Evolutionary conservation across 2,888 invertebrate species (phyloP), one percentile per base, ranked within the genome.

Genomic region (Phalera bucephala): DNA sequence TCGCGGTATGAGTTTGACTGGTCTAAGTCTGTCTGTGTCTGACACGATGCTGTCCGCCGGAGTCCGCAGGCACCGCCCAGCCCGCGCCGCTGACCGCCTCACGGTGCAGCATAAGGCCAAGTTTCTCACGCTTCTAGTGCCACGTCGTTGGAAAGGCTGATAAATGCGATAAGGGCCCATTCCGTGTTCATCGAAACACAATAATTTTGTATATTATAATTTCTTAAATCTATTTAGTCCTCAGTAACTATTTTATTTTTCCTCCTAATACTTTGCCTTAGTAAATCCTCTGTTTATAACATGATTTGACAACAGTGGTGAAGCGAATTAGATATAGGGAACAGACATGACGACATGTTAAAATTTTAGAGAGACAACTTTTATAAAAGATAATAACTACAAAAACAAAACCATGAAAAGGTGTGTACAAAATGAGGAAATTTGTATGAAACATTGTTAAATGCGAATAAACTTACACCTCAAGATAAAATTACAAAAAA

Each of bases 381-480:
- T 89, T 89, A 88, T 89, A 89, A 88, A 84, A 81, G 82, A 86
- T 80, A 68, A 72, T 74, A 77, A 80, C 77, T 75, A 87, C 79
- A 83, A 85, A 71, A 86, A 82, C 77, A 81, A 84, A 17, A 64
- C 72, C 66, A 76, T 74, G 83, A 83, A 80, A 86, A 83, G 88
- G 87, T 89, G 88, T 88, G 88, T 88, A 89, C 87, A 88, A 89
- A 87, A 87, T 79, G 86, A 86, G 83, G 86, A 86, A 82, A 88
- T 89, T 89, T 89, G 89, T 89, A 89, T 89, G 87, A 88, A 85
- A 88, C 80, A 87, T 88, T 89, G 89, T 89, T 89, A 89, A 58
- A 58, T 85, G 89, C 88, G 87, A 88, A 88, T 89, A 89, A 89
- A 88, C 88, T 87, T 89, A 89, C 88, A 89, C 89, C 89, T 87